Conservation (phyloP, 2,113 vertebrate species). For the Paramormyrops kingsleyae region DNA sequence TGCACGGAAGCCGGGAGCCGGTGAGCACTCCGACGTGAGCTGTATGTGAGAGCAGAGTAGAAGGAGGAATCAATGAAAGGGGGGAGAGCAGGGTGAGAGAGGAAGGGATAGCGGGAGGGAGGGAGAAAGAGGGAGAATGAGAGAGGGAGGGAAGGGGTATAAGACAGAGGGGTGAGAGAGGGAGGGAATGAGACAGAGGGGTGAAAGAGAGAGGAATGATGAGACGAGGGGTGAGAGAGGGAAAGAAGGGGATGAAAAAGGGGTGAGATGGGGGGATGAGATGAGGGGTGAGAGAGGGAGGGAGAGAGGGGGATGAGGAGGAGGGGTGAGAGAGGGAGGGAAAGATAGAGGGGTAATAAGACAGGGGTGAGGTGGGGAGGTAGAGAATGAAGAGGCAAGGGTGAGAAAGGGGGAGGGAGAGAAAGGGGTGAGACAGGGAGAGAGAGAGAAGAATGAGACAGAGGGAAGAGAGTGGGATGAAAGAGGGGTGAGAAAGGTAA, state of each 20-base stretch:
- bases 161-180: not conserved
- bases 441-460: not conserved
- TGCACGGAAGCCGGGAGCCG: not conserved
- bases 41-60: conserved; percentile 4
- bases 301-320: not conserved
- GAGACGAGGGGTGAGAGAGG: not conserved
- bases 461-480: not conserved
- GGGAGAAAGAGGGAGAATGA: not conserved
- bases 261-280: too few species aligned
- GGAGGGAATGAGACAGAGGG: not conserved
- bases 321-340: not conserved
- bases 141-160: not conserved
- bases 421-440: not conserved
- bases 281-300: not conserved
- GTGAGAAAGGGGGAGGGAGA: not conserved
- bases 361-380: not conserved
- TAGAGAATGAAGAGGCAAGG: not conserved
- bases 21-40: not conserved
- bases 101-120: not conserved
- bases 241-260: too few species aligned
- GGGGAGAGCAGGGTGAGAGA: not conserved
- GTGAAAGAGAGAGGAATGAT: not conserved
- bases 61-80: conserved; percentile 23
- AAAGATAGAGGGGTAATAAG: not conserved
- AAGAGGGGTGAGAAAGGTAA: not conserved